Base-by-base conservation (phyloP, 1,140 invertebrate species). In the Dendroctonus valens region DNA sequence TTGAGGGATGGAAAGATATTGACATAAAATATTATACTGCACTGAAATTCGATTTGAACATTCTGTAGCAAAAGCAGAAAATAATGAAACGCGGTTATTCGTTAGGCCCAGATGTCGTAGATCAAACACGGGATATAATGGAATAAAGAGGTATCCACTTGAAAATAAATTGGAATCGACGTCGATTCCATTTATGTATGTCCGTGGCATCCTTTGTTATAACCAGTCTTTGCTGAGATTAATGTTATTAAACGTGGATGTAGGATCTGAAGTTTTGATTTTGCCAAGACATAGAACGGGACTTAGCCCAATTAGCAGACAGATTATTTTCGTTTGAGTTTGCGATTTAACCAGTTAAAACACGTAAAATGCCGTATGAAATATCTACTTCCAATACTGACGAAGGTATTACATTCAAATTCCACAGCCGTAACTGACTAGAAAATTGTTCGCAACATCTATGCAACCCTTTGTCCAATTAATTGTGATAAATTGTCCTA, bases 101-200 rank as follows among this genome's bases (percentile, higher is more conserved):
- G 60, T 46, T 55, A 55, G 49, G 49, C 60, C 26, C 60, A 63
- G 60, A 63, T 15, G 57, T 65, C 54, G 53, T 57, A 65, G 62
- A 65, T 65, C 62, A 65, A 65, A 65, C 53, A 65, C 46, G 50
- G 62, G 62, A 65, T 65, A 65, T 65, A 65, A 65, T 65, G 42
- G 62, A 44, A 49, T 65, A 65, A 65, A 65, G 42, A 65, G 62
- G 52, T 65, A 65, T 65, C 62, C 62, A 65, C 62, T 65, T 57
- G 62, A 65, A 65, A 65, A 65, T 65, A 65, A 65, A 65, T 65
- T 65, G 62, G 62, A 65, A 65, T 65, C 62, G 62, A 65, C 52
- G 52, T 65, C 40, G 62, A 54, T 65, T 65, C 12, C 62, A 65
- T 65, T 65, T 14, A 54, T 55, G 40, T 65, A 55, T 63, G 60